Percentiles rank a stretch among this genome's conserved stretches.
These are phyloP conservation scores for Parauchenoglanis ngamensis DNA, from an alignment of 2,797 vertebrate species.

Conservation along the genomic window DNA sequence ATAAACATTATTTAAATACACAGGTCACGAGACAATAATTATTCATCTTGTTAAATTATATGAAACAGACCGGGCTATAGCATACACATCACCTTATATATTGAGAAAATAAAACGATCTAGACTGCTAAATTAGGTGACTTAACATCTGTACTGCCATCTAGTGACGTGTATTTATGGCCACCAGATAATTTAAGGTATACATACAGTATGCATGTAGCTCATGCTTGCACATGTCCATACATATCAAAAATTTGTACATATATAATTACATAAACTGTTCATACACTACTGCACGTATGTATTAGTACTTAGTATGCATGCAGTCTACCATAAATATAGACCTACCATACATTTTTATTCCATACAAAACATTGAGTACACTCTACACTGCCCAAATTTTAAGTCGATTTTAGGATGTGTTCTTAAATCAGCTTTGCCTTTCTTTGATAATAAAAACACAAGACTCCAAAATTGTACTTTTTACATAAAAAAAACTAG, in stretches of 20 bases:
- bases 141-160: neutral
- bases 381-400: neutral
- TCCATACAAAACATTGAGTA: neutral
- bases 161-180: neutral
- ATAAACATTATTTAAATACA: neutral
- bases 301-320: neutral
- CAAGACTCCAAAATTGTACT: neutral
- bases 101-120: neutral
- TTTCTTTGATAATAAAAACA: neutral
- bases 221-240: too few relatives aligned
- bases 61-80: neutral
- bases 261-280: neutral
- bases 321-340: neutral
- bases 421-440: neutral
- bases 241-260: neutral
- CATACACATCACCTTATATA: neutral
- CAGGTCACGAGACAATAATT: neutral
- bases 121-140: neutral
- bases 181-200: too few relatives aligned
- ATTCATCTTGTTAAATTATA: neutral
- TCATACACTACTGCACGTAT: too few relatives aligned
- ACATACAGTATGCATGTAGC: too few relatives aligned
- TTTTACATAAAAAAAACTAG: neutral
- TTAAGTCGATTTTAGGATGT: neutral
- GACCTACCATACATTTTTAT: neutral